Evolutionary conservation across 2,797 vertebrate genomes (phyloP).

Genomic region (Phalanger gymnotis): DNA sequence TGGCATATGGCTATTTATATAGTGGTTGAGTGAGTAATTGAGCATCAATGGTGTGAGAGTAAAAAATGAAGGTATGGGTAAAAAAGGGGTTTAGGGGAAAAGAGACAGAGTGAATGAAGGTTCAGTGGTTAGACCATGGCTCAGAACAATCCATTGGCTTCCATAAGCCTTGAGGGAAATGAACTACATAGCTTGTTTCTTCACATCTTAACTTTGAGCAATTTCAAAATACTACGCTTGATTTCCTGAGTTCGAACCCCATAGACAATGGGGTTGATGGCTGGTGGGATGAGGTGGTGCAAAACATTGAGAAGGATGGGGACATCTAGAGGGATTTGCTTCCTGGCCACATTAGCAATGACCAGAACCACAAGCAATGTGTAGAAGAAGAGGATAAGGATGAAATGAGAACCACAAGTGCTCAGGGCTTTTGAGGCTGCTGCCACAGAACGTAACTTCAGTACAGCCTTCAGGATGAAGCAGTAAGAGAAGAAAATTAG

Average conservation of each 20-base stretch:
- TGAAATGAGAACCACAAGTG: conserved; percentile 51
- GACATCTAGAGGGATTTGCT: background rate
- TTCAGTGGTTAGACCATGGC: background rate
- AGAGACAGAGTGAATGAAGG: background rate
- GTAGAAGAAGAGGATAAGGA: conserved; percentile 57
- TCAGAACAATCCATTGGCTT: background rate
- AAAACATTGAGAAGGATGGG: conserved; percentile 70
- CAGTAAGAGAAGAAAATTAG: background rate
- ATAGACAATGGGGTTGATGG: conserved; percentile 78
- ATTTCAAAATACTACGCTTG: conserved; percentile 58
- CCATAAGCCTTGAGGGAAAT: background rate
- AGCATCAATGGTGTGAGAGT: background rate
- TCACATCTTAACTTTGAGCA: background rate
- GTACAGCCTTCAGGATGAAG: background rate
- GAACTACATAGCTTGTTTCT: background rate
- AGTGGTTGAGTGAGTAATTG: background rate
- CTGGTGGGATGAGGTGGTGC: conserved; percentile 72
- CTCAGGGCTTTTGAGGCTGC: conserved; percentile 43
- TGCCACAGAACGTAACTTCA: conserved; percentile 22
- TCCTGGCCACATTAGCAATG: conserved; percentile 10
- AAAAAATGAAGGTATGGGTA: too few relatives aligned
- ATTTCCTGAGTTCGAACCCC: conserved; percentile 78
- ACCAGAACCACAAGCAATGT: conserved; percentile 8
- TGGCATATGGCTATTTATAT: background rate
- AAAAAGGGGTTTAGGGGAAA: too few relatives aligned